Percentiles rank a stretch among this genome's conserved stretches.
These are phyloP conservation scores for Dusona sp. DNA, from an alignment of 2,888 invertebrate species.

Conservation along the genomic window DNA sequence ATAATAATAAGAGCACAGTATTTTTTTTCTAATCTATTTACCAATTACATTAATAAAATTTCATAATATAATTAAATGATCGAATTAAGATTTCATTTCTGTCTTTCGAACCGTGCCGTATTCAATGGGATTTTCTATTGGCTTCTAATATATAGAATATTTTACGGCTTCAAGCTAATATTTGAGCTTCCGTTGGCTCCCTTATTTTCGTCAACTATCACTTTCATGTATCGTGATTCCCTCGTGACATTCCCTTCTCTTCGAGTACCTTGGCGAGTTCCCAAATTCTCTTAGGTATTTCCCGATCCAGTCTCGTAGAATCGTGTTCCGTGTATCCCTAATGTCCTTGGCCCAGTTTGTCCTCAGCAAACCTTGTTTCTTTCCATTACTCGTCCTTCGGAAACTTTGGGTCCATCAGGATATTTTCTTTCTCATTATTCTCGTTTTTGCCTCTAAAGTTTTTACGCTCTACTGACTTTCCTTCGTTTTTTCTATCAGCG, in stretches of 20 bases:
- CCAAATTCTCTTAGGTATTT: conserved; percentile 33
- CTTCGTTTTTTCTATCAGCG: neutral
- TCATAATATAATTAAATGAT: too few species aligned
- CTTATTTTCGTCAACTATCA: neutral
- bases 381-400: neutral
- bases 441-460: neutral
- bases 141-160: neutral
- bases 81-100: neutral
- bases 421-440: neutral
- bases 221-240: conserved; percentile 20
- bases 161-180: neutral
- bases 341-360: conserved; percentile 11
- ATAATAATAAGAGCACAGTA: too few species aligned
- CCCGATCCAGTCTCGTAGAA: neutral
- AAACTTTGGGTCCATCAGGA: neutral
- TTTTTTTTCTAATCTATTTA: too few species aligned
- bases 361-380: neutral
- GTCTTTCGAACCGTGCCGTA: neutral
- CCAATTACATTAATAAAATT: too few species aligned
- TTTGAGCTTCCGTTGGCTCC: neutral
- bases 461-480: neutral
- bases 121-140: neutral
- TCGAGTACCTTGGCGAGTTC: conserved; percentile 12
- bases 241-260: conserved; percentile 2
- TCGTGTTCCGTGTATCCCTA: neutral